Base-by-base conservation (phyloP, 2,888 invertebrate species). In the Xylota sylvarum region DNA sequence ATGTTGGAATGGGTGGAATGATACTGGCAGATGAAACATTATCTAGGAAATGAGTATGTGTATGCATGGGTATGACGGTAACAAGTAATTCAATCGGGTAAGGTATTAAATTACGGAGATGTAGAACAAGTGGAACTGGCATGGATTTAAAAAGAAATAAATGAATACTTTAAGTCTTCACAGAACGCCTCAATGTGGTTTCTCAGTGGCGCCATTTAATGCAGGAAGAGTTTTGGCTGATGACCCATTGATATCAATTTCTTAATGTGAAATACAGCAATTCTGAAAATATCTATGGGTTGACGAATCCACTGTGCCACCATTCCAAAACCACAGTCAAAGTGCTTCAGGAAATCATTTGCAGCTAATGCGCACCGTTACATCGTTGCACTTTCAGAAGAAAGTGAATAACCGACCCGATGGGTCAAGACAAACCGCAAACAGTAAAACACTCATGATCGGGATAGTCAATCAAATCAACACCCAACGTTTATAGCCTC, bases 341-440 rank as follows among this genome's bases (percentile, higher is more conserved):
- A 43, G 6, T 14, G 43, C 1, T 14, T 14, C 14, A 43, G 50
- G 35, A 50, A 50, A 23, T 27, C n/a, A 14, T 12, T 37, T 67
- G 4, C 23, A 7, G 10, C n/a, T 17, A 30, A 69, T 17, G 2
- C 12, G 0, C n/a, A 60, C 46, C 27, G 35, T 55, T 4, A 32
- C 4, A 50, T 64, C 52, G 37, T 58, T 77, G 56, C 60, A 50
- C 55, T 64, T 65, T 17, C 27, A 65, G 17, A 35, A 27, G 40
- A 78, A 72, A 78, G 83, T 52, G 52, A 82, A 65, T 43, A 64
- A 82, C 48, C 70, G 77, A 82, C 43, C 78, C 73, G 12, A 56
- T 9, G 40, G 64, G 64, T 77, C 46, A 67, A 56, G 30, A 35
- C 30, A 43, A 46, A 50, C 40, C 40, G 14, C 50, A 56, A 78